These are phyloP conservation scores for Mirounga angustirostris DNA, from an alignment of 2,113 vertebrate genomes.

Conservation along the genomic window DNA sequence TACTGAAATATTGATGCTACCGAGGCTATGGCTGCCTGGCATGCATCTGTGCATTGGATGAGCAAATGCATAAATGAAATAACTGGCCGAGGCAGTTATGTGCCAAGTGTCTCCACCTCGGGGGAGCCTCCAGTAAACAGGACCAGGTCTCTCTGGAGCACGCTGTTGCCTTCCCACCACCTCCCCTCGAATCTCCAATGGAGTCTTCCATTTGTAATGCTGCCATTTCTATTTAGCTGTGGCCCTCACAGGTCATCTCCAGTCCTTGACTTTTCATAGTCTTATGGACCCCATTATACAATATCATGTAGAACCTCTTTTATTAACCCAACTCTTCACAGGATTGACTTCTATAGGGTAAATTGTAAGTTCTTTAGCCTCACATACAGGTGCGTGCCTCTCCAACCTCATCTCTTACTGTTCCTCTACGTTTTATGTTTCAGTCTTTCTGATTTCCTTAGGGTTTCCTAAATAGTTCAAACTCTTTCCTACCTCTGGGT, in stretches of 20 bases:
- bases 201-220: not conserved
- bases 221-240: not conserved
- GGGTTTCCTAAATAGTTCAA: not conserved
- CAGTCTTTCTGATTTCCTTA: not conserved
- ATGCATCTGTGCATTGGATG: not conserved
- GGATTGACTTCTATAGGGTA: not conserved
- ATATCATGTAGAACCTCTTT: conserved; percentile 1
- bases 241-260: not conserved
- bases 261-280: not conserved
- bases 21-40: not conserved
- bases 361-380: not conserved
- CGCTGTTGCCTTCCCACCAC: not conserved
- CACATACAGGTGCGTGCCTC: not conserved
- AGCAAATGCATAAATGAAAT: not conserved
- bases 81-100: not conserved
- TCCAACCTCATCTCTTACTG: not conserved
- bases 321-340: not conserved
- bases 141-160: not conserved
- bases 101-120: not conserved
- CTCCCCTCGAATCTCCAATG: not conserved
- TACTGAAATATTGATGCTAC: not conserved
- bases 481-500: not conserved
- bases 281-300: not conserved
- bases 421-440: not conserved
- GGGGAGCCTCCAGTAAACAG: not conserved